A percentile compares a stretch with the other conserved stretches of the same genome.
These are phyloP conservation scores for Urocitellus parryii DNA, from an alignment of 2,113 vertebrate genomes.

Conservation along the genomic window DNA sequence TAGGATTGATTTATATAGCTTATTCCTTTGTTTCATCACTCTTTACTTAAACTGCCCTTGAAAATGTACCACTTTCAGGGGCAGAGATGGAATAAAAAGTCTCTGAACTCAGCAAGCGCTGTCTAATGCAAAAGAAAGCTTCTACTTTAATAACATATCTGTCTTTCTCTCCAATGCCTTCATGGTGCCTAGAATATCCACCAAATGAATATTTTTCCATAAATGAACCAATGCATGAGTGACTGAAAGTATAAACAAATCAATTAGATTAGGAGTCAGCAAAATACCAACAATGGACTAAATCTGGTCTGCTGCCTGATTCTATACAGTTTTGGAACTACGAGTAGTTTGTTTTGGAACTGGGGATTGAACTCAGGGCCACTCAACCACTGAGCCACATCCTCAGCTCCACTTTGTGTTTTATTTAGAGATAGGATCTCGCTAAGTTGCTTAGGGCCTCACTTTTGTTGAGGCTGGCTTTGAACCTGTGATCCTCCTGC, in stretches of 20 bases:
- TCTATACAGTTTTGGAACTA: not conserved
- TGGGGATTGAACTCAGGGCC: too few species aligned
- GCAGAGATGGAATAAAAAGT: not conserved
- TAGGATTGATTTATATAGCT: not conserved
- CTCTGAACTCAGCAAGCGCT: conserved; percentile 20
- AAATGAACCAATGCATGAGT: conserved; percentile 5
- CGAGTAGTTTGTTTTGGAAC: not conserved
- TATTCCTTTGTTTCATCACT: conserved; percentile 49
- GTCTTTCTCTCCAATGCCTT: not conserved
- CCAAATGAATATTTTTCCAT: not conserved
- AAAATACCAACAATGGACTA: not conserved
- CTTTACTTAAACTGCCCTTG: not conserved
- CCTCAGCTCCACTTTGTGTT: too few species aligned
- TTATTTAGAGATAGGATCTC: too few species aligned
- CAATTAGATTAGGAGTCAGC: not conserved
- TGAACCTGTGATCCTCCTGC: too few species aligned
- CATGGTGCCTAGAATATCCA: not conserved
- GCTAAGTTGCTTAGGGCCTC: too few species aligned
- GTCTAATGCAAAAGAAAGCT: not conserved
- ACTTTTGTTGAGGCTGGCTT: too few species aligned
- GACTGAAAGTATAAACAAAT: conserved; percentile 12
- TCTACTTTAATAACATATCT: not conserved
- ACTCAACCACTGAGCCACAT: too few species aligned
- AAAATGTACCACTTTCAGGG: not conserved
- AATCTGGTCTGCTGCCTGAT: not conserved